These are phyloP conservation scores for Heteromurus nitidus DNA, from an alignment of 2,888 invertebrate species.

Conservation along the genomic window DNA sequence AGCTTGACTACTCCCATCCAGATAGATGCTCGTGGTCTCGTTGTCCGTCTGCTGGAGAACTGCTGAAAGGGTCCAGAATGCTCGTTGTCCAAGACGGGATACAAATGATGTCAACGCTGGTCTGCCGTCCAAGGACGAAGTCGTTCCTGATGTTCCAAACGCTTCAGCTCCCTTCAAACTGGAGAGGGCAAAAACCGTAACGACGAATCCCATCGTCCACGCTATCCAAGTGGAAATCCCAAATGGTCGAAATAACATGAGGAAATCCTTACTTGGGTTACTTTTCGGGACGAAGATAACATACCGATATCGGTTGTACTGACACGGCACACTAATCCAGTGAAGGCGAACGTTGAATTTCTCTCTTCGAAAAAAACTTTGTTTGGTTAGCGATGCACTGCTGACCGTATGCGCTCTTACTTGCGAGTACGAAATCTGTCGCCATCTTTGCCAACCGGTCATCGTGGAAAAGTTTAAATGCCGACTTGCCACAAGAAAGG, in stretches of 20 bases:
- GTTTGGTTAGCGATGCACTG: not conserved
- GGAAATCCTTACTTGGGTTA: conserved; percentile 32
- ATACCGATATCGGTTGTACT: conserved; percentile 15
- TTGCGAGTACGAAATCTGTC: not conserved
- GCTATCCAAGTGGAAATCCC: conserved; percentile 20
- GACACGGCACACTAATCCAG: conserved; percentile 27
- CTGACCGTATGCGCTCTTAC: not conserved
- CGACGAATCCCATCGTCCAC: conserved; percentile 9
- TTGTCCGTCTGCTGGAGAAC: conserved; percentile 39
- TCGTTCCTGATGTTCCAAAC: not conserved
- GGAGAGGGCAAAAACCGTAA: not conserved
- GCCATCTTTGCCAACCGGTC: not conserved
- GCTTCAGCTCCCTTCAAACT: not conserved
- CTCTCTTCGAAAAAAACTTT: conserved; percentile 11
- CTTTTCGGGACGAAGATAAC: conserved; percentile 11
- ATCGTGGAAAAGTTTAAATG: conserved; percentile 33
- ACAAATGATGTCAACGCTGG: not conserved
- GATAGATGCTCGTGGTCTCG: not conserved
- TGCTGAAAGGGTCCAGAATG: conserved; percentile 23
- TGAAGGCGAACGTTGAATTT: no score
- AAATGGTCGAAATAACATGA: conserved; percentile 43
- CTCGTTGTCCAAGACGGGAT: not conserved
- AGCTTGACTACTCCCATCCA: not conserved
- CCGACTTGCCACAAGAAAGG: conserved; percentile 11
- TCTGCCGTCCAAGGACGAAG: not conserved